These are phyloP conservation scores for Bombus haemorrhoidalis DNA, from an alignment of 1,140 invertebrate genomes.

Conservation along the genomic window DNA sequence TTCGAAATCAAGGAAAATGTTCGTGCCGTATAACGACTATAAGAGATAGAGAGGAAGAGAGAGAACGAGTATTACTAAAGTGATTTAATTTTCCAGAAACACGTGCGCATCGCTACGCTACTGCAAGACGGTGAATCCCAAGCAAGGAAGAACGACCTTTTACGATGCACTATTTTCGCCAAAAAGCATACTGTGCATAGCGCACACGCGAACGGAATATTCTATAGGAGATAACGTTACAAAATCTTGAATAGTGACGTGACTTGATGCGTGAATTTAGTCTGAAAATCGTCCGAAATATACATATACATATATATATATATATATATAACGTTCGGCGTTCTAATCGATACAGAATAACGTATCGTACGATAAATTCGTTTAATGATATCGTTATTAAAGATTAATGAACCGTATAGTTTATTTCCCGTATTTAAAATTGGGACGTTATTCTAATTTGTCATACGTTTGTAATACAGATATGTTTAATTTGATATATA, in stretches of 20 bases:
- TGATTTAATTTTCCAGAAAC: slow-evolving; percentile 37
- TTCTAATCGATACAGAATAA: not conserved
- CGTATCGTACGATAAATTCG: slow-evolving; percentile 3
- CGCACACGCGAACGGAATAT: slow-evolving; percentile 23
- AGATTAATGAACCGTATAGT: not conserved
- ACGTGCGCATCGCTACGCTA: slow-evolving; percentile 5
- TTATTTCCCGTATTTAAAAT: not conserved
- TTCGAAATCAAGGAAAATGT: not conserved
- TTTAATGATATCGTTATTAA: slow-evolving; percentile 10
- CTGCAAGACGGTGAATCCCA: slow-evolving; percentile 11
- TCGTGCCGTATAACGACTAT: not conserved
- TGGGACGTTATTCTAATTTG: not conserved
- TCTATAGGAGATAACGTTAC: not conserved
- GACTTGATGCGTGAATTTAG: not conserved
- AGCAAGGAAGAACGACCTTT: slow-evolving; percentile 20
- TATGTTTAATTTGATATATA: not conserved
- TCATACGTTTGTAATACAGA: not conserved
- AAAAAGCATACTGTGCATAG: slow-evolving; percentile 30
- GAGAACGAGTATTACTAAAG: not conserved
- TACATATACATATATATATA: too few species aligned
- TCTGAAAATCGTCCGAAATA: not conserved
- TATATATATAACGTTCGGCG: not conserved
- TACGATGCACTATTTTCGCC: slow-evolving; percentile 23
- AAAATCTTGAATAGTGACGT: slow-evolving; percentile 25
- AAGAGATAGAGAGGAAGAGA: not conserved